These are phyloP conservation scores for Montifringilla adamsi DNA, from an alignment of 2,113 vertebrate genomes.

Conservation along the genomic window DNA sequence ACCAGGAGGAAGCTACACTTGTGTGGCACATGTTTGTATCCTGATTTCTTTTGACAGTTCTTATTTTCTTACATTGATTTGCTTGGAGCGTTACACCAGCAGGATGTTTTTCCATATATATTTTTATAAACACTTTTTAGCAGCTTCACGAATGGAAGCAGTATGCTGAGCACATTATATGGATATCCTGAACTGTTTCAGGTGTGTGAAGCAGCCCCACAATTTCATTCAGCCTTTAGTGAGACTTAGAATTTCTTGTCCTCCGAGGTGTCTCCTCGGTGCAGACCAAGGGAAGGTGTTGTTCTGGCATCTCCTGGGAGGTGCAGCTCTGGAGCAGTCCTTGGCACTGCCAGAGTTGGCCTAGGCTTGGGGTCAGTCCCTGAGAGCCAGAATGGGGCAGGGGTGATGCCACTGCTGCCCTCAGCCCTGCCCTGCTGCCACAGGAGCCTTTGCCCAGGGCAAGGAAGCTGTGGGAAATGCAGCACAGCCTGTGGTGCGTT, in stretches of 20 bases:
- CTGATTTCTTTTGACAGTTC: neutral
- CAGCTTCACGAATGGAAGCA: neutral
- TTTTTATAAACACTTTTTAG: neutral
- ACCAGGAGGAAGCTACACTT: neutral
- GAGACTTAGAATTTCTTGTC: neutral
- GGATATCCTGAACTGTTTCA: neutral
- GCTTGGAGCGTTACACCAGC: neutral
- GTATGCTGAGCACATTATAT: accelerated
- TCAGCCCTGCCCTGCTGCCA: neutral
- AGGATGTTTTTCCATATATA: neutral
- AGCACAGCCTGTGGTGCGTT: neutral
- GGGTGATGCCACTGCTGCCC: neutral
- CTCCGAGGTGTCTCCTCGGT: accelerated
- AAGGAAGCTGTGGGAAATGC: neutral
- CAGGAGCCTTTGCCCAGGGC: neutral
- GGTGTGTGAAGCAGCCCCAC: neutral
- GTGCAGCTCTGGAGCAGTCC: neutral
- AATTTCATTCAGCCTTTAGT: neutral
- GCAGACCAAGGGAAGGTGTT: neutral
- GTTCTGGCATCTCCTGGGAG: neutral
- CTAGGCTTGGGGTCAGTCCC: too few relatives aligned
- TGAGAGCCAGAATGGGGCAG: neutral
- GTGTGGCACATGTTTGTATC: neutral
- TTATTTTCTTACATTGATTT: neutral
- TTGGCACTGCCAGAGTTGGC: accelerated